phyloP scores from a whole-genome alignment of 2,797 vertebrate species.

The Pristis pectinata region DNA sequence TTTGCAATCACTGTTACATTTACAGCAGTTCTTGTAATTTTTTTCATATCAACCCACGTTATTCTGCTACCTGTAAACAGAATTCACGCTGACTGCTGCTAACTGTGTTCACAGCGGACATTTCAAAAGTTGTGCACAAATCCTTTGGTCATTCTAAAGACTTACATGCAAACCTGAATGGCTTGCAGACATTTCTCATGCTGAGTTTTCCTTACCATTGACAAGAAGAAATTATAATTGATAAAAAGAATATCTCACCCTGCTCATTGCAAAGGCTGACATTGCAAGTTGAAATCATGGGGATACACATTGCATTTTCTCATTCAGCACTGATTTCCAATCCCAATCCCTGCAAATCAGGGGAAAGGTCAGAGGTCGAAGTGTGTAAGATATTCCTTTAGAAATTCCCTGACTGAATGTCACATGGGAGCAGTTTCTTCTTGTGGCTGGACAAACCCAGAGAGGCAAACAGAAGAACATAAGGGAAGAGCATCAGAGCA shows the following conservation, averaged over 20 bases:
- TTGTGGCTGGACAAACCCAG: background rate
- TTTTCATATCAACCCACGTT: background rate
- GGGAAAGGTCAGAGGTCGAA: background rate
- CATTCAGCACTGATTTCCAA: background rate
- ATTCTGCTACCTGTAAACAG: background rate
- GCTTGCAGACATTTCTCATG: background rate
- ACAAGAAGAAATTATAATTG: background rate
- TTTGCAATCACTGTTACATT: too few relatives aligned
- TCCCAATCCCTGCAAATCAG: background rate
- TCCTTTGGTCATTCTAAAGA: background rate
- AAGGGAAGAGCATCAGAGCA: too few relatives aligned
- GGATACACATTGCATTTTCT: background rate
- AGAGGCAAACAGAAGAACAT: too few relatives aligned
- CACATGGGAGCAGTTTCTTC: background rate
- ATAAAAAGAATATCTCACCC: background rate
- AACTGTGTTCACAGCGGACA: background rate
- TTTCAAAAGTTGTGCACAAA: background rate
- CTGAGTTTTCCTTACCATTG: background rate
- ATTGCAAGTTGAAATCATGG: background rate
- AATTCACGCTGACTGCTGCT: background rate
- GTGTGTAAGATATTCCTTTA: background rate
- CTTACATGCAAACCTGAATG: background rate
- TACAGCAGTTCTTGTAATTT: too few relatives aligned
- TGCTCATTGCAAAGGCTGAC: background rate
- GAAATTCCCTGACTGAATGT: background rate